Evolutionary conservation across 2,797 vertebrate genomes (phyloP).

Genomic region (Lacerta bilineata): DNA sequence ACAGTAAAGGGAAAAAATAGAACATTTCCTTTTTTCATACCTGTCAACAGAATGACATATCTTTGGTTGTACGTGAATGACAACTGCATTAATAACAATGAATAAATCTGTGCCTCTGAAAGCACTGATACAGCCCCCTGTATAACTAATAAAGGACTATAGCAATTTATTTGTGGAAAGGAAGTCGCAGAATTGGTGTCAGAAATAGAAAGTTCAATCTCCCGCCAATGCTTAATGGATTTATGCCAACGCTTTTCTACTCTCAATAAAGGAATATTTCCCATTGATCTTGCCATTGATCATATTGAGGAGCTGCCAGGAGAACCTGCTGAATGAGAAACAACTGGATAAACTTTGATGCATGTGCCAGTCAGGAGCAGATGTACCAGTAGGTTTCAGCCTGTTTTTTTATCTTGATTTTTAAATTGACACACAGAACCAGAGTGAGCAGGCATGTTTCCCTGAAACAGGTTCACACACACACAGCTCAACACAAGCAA

Average conservation of each 20-base stretch:
- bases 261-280: not conserved
- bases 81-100: constrained; percentile 34
- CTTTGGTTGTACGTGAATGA: constrained; percentile 1
- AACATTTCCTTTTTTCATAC: constrained; percentile 21
- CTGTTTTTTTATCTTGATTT: not conserved
- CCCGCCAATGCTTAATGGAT: not conserved
- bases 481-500: too few relatives aligned
- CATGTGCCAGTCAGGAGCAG: not conserved
- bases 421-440: not conserved
- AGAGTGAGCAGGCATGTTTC: not conserved
- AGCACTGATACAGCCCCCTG: not conserved
- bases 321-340: not conserved
- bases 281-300: not conserved
- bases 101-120: constrained; percentile 11
- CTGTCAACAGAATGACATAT: constrained; percentile 27
- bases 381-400: not conserved
- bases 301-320: not conserved
- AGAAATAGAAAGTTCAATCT: not conserved
- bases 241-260: not conserved
- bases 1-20: not conserved
- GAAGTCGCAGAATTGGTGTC: not conserved
- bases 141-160: not conserved
- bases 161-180: constrained; percentile 2
- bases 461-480: not conserved
- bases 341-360: not conserved